Conservation (phyloP, 2,113 vertebrate species). For the Sebastes fasciatus region DNA sequence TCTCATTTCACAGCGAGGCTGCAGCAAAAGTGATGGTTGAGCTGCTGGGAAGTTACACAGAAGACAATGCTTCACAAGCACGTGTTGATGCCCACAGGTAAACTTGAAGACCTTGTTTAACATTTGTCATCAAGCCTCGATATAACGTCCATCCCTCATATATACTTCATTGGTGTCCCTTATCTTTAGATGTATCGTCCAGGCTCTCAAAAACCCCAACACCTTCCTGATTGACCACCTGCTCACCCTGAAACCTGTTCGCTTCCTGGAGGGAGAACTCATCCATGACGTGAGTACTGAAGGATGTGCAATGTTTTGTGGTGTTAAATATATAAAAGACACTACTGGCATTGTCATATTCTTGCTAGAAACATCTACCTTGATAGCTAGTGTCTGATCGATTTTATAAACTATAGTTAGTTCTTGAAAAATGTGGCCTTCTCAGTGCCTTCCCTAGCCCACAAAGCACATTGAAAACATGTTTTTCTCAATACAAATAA, state of each 20-base stretch:
- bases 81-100: slow-evolving; percentile 97
- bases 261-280: slow-evolving; percentile 98
- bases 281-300: slow-evolving; percentile 95
- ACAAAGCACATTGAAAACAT: background rate
- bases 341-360: background rate
- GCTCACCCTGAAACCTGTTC: slow-evolving; percentile 96
- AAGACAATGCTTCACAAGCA: slow-evolving; percentile 98
- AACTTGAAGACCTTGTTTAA: background rate
- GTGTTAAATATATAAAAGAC: background rate
- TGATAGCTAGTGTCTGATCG: background rate
- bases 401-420: background rate
- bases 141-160: background rate
- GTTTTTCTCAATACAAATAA: background rate
- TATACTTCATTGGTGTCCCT: background rate
- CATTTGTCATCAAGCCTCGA: background rate
- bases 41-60: slow-evolving; percentile 97
- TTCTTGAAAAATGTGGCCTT: background rate
- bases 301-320: background rate
- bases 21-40: slow-evolving; percentile 99
- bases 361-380: background rate
- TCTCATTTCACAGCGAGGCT: slow-evolving; percentile 85
- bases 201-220: slow-evolving; percentile 96
- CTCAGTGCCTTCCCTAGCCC: background rate
- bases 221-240: slow-evolving; percentile 98
- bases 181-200: slow-evolving; percentile 91